A percentile compares a stretch with the other conserved stretches of the same genome.
Conservation (phyloP, 1,140 invertebrate species). For the Drosophila virilis region DNA sequence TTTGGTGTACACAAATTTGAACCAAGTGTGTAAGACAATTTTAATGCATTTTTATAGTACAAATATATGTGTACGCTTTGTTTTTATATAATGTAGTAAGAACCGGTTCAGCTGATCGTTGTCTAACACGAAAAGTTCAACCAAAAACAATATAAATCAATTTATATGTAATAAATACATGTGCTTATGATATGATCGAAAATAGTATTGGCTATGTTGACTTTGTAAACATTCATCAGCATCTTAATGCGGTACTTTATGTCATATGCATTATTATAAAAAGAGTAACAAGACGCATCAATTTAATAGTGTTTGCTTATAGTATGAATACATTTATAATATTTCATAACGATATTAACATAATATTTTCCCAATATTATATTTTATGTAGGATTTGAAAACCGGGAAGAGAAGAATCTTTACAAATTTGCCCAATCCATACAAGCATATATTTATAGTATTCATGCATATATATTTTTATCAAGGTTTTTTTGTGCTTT, state of each 20-base stretch:
- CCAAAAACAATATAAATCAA: slow-evolving; percentile 5
- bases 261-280: slow-evolving; percentile 52
- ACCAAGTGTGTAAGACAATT: slow-evolving; percentile 1
- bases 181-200: background rate
- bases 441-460: slow-evolving; percentile 33
- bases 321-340: slow-evolving; percentile 37
- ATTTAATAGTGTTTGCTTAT: slow-evolving; percentile 51
- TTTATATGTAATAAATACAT: background rate
- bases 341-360: slow-evolving; percentile 15
- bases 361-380: slow-evolving; percentile 43
- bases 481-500: slow-evolving; percentile 7
- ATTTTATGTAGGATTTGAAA: slow-evolving; percentile 53
- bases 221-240: slow-evolving; percentile 2
- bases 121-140: slow-evolving; percentile 9
- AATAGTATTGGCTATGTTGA: background rate
- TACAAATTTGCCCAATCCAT: slow-evolving; percentile 39
- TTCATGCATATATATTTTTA: slow-evolving; percentile 32
- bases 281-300: slow-evolving; percentile 67
- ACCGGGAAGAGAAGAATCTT: slow-evolving; percentile 63
- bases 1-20: slow-evolving; percentile 8
- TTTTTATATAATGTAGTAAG: slow-evolving; percentile 10
- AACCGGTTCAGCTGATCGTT: slow-evolving; percentile 13
- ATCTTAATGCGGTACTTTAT: slow-evolving; percentile 16
- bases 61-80: slow-evolving; percentile 22
- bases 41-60: background rate